phyloP scores from a whole-genome alignment of 1,140 invertebrate species.

The Wasmannia auropunctata region DNA sequence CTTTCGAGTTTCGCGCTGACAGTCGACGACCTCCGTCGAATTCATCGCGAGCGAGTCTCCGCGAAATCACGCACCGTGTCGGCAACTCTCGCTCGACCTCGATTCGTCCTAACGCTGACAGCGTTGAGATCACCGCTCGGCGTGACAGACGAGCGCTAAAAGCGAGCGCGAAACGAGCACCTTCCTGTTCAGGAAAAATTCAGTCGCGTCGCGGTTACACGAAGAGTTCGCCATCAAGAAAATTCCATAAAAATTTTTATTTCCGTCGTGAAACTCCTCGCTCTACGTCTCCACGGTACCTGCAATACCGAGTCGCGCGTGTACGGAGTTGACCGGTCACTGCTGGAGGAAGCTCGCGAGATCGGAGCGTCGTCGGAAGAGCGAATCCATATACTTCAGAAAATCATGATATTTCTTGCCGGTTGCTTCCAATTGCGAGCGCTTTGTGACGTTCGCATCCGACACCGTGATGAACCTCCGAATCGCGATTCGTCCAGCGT shows the following conservation, averaged over 20 bases:
- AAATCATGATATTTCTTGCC: background rate
- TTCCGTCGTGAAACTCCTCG: background rate
- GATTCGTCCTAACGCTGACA: slow-evolving; percentile 30
- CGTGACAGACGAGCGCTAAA: background rate
- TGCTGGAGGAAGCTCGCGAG: slow-evolving; percentile 12
- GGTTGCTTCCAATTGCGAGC: background rate
- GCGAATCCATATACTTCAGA: background rate
- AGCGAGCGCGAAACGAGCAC: background rate
- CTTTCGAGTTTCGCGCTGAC: slow-evolving; percentile 46
- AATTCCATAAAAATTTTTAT: background rate
- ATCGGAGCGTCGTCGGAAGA: background rate
- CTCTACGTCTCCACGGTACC: background rate
- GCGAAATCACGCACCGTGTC: slow-evolving; percentile 34
- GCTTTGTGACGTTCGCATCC: background rate
- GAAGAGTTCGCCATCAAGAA: background rate
- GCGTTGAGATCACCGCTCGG: slow-evolving; percentile 41
- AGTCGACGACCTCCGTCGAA: slow-evolving; percentile 53
- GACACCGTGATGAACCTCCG: background rate
- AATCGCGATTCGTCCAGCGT: slow-evolving; percentile 34
- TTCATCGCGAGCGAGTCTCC: background rate
- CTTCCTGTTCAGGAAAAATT: background rate
- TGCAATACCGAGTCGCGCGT: background rate
- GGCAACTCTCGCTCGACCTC: slow-evolving; percentile 51
- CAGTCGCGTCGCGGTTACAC: background rate
- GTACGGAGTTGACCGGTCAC: slow-evolving; percentile 30